Evolutionary conservation across 2,888 invertebrate species (phyloP), one percentile per base, ranked within the genome.

Genomic region (Eilema sororculum): DNA sequence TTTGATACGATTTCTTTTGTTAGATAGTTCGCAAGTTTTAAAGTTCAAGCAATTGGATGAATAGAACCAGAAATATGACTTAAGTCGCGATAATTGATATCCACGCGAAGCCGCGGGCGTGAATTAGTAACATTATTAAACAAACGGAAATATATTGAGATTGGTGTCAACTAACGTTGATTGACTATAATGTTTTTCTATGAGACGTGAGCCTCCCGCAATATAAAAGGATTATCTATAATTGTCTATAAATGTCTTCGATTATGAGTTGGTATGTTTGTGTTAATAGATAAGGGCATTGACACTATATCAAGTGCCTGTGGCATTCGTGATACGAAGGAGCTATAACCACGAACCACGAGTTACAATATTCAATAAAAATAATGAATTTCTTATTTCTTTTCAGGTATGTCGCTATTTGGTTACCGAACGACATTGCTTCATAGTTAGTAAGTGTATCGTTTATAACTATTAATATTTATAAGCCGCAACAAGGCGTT

Each of bases 361-460:
- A n/a, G n/a, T n/a, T n/a, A n/a, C n/a, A n/a, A n/a, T n/a, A n/a
- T n/a, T n/a, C n/a, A n/a, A n/a, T n/a, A n/a, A n/a, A n/a, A n/a
- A n/a, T n/a, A 37, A 37, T 37, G 0, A 37, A 5, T 16, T 16
- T 62, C 62, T 37, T 65, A 69, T 66, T 59, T 66, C 22, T 59
- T 73, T 82, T 64, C 82, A 82, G 82, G 81, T 82, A 82, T 68
- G 82, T 80, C 62, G 60, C 37, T 46, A 22, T 60, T 68, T 65
- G 58, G 16, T 22, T 75, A 66, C 30, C 59, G 68, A 71, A 63
- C n/a, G n/a, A n/a, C n/a, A n/a, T n/a, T n/a, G 57, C 24, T 56
- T 62, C 57, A 66, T 28, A 28, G 60, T 67, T 46, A 61, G 74
- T 71, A 69, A 74, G 71, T 74, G 28, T 41, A 33, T 20, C 13